Evolutionary conservation across 2,113 vertebrate genomes (phyloP).

Genomic region (Tonatia bakeri): DNA sequence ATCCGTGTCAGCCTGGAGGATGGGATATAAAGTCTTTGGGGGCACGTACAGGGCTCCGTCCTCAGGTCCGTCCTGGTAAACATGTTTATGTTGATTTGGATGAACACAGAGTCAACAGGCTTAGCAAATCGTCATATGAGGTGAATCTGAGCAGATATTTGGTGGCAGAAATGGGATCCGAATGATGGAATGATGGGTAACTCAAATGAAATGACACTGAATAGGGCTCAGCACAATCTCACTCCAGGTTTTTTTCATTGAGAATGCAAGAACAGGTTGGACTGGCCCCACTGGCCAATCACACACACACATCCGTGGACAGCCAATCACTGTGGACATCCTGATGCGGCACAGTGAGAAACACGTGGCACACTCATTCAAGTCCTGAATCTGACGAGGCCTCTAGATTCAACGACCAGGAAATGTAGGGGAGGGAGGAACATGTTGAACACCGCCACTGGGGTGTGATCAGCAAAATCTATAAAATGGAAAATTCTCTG

Average conservation of each 20-base stretch:
- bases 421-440: background rate
- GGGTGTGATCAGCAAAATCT: slow-evolving; percentile 6
- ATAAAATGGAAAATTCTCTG: slow-evolving; percentile 27
- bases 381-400: slow-evolving; percentile 20
- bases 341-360: slow-evolving; percentile 26
- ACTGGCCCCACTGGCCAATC: background rate
- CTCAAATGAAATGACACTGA: slow-evolving; percentile 62
- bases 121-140: slow-evolving; percentile 48
- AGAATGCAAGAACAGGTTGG: background rate
- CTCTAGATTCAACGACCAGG: slow-evolving; percentile 20
- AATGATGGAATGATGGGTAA: slow-evolving; percentile 50
- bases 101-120: slow-evolving; percentile 51
- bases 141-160: slow-evolving; percentile 56
- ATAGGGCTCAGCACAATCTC: slow-evolving; percentile 32
- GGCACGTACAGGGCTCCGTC: slow-evolving; percentile 50
- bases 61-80: slow-evolving; percentile 56
- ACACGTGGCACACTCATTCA: background rate
- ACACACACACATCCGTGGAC: background rate
- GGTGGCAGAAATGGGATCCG: slow-evolving; percentile 54
- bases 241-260: background rate
- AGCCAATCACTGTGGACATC: background rate
- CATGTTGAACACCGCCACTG: background rate
- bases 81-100: slow-evolving; percentile 60
- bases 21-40: slow-evolving; percentile 31
- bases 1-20: slow-evolving; percentile 51